Base-by-base conservation (phyloP, 1,140 invertebrate species). In the Cydia fagiglandana region DNA sequence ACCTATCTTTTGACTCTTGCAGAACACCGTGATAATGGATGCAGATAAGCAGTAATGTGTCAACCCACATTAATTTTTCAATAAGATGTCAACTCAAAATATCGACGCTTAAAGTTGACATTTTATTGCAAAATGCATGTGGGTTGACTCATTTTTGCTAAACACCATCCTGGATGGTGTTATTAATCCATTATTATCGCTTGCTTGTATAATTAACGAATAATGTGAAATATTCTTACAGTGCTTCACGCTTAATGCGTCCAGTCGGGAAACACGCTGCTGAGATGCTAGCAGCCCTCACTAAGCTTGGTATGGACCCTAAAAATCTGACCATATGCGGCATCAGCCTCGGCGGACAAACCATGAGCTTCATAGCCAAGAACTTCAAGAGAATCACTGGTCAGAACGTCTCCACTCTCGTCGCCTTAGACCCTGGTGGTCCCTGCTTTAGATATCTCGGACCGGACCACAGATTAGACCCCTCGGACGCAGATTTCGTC, bases 401-500 rank as follows among this genome's bases (percentile, higher is more conserved):
- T 0, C 76, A 79, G 30, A 87, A 83, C 0, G 73, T 94, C 15
- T 84, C 91, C 0, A 86, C 90, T 73, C 17, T 91, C 7, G 88
- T 87, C 13, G 91, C 79, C 0, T 74, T 92, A 2, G 91, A 92
- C 56, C 88, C 91, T 1, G 78, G 88, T 4, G 91, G 91, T 17
- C 88, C 89, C 2, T 92, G 91, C 64, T 92, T 91, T 64, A 83
- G 89, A 30, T 84, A 89, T 47, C 77, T 86, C 0, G 86, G 84
- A 50, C 85, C 89, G 12, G 81, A 87, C 7, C 79, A 90, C 0
- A 81, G 90, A 66, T 66, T 92, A 12, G 89, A 92, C 50, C 56
- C 56, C 6, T 61, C 56, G 1, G 56, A 61, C 56, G 56, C 56
- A 24, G 56, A 61, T 61, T 61, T 61, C 17, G 56, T 61, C n/a